These are phyloP conservation scores for Pristionchus arcanus DNA, from an alignment of 2,888 invertebrate genomes.

Conservation along the genomic window DNA sequence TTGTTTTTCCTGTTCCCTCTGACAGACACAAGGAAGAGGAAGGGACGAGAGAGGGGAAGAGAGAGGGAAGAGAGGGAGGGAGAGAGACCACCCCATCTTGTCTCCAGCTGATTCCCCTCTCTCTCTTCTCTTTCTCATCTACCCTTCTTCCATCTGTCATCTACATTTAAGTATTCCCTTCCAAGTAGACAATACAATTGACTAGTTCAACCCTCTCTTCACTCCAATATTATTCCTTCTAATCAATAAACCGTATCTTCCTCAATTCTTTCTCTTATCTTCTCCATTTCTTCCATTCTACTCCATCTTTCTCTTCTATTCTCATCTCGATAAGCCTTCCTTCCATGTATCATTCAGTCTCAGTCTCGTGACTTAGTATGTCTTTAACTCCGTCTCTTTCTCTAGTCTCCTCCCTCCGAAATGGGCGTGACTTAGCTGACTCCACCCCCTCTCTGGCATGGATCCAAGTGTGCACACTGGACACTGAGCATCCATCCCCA, in stretches of 20 bases:
- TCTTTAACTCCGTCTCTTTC: not conserved
- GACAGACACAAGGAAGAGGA: not conserved
- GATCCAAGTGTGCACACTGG: not conserved
- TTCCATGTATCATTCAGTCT: not conserved
- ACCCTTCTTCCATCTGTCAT: constrained; percentile 9
- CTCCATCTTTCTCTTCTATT: not conserved
- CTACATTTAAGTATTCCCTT: not conserved
- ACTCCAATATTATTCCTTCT: not conserved
- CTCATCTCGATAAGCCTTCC: constrained; percentile 9
- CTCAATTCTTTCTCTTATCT: not conserved
- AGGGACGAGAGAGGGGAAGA: not conserved
- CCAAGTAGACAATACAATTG: not conserved
- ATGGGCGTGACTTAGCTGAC: not conserved
- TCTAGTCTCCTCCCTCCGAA: constrained; percentile 28
- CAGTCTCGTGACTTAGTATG: not conserved
- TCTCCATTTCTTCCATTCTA: constrained; percentile 14
- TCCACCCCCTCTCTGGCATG: constrained; percentile 6
- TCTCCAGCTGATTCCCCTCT: not conserved
- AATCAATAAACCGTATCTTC: not conserved
- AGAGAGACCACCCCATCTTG: too few species aligned
- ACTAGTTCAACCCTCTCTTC: not conserved
- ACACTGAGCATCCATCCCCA: not conserved
- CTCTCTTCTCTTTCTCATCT: not conserved
- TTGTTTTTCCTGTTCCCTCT: not conserved
- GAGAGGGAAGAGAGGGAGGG: too few species aligned